Evolutionary conservation across 2,113 vertebrate species (phyloP).

Genomic region (Falco punctatus): DNA sequence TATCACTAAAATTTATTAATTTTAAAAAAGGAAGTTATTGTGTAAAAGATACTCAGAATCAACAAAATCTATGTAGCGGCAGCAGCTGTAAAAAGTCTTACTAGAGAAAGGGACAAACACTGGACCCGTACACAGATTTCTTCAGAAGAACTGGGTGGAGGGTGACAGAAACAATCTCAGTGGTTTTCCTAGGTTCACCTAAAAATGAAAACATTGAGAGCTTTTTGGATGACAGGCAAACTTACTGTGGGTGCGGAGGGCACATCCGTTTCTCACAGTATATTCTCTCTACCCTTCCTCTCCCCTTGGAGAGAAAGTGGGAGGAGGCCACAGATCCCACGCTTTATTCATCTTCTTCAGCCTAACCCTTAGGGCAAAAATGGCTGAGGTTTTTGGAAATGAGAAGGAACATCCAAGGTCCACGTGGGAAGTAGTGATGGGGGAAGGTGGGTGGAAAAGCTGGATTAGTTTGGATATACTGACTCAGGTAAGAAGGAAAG

Average conservation of each 20-base stretch:
- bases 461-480: not conserved
- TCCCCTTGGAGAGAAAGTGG: not conserved
- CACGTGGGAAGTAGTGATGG: not conserved
- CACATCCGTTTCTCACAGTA: not conserved
- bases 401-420: not conserved
- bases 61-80: not conserved
- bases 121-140: not conserved
- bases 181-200: not conserved
- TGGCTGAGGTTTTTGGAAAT: not conserved
- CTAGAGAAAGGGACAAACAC: not conserved
- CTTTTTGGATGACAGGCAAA: not conserved
- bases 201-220: not conserved
- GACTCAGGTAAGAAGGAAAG: not conserved
- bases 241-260: not conserved
- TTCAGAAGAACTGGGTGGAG: not conserved
- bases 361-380: not conserved
- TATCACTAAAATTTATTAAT: not conserved
- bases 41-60: not conserved
- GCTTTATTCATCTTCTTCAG: not conserved
- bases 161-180: not conserved
- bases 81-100: not conserved
- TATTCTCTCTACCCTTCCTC: not conserved
- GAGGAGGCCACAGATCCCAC: not conserved
- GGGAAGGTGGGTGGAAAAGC: not conserved
- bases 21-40: not conserved